Base-by-base conservation (phyloP, 37 sponge, comb jelly and placozoan species). In the Mnemiopsis leidyi region DNA sequence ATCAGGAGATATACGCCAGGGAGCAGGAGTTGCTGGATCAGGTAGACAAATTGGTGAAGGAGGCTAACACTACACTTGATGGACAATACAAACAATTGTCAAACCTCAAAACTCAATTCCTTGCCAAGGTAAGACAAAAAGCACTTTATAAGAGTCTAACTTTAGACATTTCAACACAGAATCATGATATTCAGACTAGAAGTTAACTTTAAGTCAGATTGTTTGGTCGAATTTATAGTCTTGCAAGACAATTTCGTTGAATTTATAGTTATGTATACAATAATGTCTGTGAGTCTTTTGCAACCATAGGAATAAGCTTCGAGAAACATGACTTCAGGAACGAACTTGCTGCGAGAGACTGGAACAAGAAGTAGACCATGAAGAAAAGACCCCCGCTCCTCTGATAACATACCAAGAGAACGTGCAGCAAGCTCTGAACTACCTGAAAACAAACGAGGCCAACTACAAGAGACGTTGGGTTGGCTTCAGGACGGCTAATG, bases 381-480 rank as follows among this genome's bases (percentile, higher is more conserved):
- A 85, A 39, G 21, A 9, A n/a, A 23, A 37, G 3, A 85, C 90
- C 40, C 61, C 90, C 1, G 38, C 90, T 25, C 61, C 90, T 39
- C 90, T 85, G 26, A 38, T 85, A 38, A 37, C 61, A 7, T 85
- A 85, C 90, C 40, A 40, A 39, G 90, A 85, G 90, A 40, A 39
- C 61, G 90, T 85, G 0, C 90, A 40, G 23, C 90, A 85, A 85
- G 40, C 61, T 29, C 21, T 85, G 90, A 85, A 85, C 90, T 40
- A 26, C 29, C 90, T 85, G 38, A 85, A 85, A 33, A 36, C 90
- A 36, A 85, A 85, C 29, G 90, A 85, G 61, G 61, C 90, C 0
- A 85, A 85, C 90, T 85, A 85, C 61, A 85, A 40, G 90, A 13
- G 90, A 38, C 23, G 90, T 28, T 85, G 90, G 90, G 61, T 85